Evolutionary conservation across 2,888 invertebrate genomes (phyloP), one percentile per base, ranked within the genome.

Genomic region (Cancer borealis): DNA sequence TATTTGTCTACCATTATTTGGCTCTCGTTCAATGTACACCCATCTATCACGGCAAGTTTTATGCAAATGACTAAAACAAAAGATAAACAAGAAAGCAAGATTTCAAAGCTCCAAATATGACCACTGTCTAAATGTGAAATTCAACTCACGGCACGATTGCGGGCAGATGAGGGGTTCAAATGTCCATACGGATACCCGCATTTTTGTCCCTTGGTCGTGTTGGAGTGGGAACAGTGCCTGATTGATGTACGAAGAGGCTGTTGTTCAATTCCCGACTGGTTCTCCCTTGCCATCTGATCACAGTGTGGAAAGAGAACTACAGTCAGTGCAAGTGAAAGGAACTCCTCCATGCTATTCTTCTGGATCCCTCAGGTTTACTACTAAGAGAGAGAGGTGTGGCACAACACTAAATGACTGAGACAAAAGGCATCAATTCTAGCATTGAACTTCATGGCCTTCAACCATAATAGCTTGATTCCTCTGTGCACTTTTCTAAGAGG

Each of bases 171-270:
- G 60, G 94, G 92, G 90, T 94, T 94, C 94, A 94, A 92, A 94
- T 92, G 94, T 94, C 94, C 94, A 90, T 94, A 94, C 54, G 94
- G 94, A 92, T 94, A 94, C 54, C 94, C 94, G 84, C 92, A 94
- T 90, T 94, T 94, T 90, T 94, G 94, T 90, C 92, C 94, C 94
- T 94, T 94, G 89, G 89, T 88, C 17, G 92, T 79, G 90, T 73
- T 90, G 88, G 92, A 60, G 94, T 94, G 94, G 89, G 92, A 49
- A 92, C 94, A 94, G 90, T 94, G 94, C 92, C 94, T 92, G 66
- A 94, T 47, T 49, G 94, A 94, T 88, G 94, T 49, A 54, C 94
- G 92, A 47, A 94, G 94, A 90, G 94, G 92, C 79, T 94, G 94
- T 92, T 92, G 94, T 92, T 94, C 94, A 84, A 92, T 92, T 54